Conservation (phyloP, 2,888 invertebrate genomes). For the Graphium colonna region DNA sequence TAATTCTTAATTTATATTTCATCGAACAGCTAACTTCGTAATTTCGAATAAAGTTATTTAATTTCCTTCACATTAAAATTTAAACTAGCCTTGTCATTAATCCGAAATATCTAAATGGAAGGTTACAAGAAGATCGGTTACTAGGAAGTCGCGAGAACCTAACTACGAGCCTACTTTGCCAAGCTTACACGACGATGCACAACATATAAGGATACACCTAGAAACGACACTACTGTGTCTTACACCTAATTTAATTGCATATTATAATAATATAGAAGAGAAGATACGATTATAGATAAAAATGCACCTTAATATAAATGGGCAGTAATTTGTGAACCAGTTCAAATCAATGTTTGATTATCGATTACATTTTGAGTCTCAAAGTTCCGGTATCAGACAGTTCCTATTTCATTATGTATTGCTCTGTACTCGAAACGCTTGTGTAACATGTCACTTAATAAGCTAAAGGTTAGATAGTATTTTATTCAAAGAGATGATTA, state of each 20-base stretch:
- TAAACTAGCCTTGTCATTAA: constrained; percentile 54
- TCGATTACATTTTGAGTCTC: constrained; percentile 34
- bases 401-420: constrained; percentile 14
- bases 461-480: constrained; percentile 69
- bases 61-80: constrained; percentile 49
- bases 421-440: constrained; percentile 38
- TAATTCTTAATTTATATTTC: constrained; percentile 31
- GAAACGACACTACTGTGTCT: constrained; percentile 63
- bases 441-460: constrained; percentile 48
- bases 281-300: constrained; percentile 72
- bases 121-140: constrained; percentile 70
- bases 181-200: constrained; percentile 72
- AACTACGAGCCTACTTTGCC: constrained; percentile 71
- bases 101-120: constrained; percentile 70
- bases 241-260: constrained; percentile 63
- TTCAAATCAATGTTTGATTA: constrained; percentile 39
- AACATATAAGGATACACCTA: constrained; percentile 73
- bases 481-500: constrained; percentile 67
- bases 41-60: constrained; percentile 44
- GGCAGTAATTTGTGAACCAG: constrained; percentile 45
- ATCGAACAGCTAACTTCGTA: constrained; percentile 41
- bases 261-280: constrained; percentile 57
- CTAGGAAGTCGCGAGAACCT: constrained; percentile 75
- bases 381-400: constrained; percentile 11
- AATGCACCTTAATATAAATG: constrained; percentile 66